Evolutionary conservation across 2,888 invertebrate genomes (phyloP).

Genomic region (Leptinotarsa peninsularis): DNA sequence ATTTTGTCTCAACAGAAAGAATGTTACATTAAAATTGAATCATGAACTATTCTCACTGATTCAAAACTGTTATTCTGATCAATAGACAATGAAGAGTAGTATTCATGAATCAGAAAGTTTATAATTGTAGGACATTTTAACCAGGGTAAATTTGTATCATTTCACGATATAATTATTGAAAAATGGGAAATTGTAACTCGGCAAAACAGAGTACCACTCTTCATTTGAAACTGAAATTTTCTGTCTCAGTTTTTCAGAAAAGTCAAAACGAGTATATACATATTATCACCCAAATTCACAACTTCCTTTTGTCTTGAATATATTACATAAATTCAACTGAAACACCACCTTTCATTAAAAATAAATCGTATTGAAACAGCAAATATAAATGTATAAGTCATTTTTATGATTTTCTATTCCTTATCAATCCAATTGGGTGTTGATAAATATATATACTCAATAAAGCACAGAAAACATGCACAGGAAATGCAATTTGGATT

Average conservation of each 20-base stretch:
- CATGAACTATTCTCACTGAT: background rate
- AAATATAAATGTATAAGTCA: background rate
- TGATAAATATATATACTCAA: background rate
- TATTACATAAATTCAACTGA: background rate
- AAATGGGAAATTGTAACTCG: slow-evolving; percentile 1
- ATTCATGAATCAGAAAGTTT: slow-evolving; percentile 39
- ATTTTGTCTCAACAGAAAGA: background rate
- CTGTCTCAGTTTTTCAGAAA: background rate
- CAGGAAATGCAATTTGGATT: slow-evolving; percentile 8
- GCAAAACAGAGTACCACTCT: slow-evolving; percentile 13
- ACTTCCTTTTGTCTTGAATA: background rate
- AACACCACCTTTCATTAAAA: too few relatives aligned
- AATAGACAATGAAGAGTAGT: slow-evolving; percentile 42
- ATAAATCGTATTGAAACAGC: too few relatives aligned
- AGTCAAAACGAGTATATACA: slow-evolving; percentile 1
- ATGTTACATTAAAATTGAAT: too few relatives aligned
- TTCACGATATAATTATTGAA: slow-evolving; percentile 45
- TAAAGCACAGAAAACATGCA: background rate
- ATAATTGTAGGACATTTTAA: slow-evolving; percentile 59
- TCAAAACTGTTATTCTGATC: slow-evolving; percentile 33
- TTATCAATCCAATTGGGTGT: slow-evolving; percentile 6
- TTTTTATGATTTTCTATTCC: background rate
- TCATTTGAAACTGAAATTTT: background rate
- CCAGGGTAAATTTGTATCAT: slow-evolving; percentile 62
- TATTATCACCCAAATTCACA: background rate